Conservation (phyloP, 1,140 invertebrate genomes). For the Hestina assimilis region DNA sequence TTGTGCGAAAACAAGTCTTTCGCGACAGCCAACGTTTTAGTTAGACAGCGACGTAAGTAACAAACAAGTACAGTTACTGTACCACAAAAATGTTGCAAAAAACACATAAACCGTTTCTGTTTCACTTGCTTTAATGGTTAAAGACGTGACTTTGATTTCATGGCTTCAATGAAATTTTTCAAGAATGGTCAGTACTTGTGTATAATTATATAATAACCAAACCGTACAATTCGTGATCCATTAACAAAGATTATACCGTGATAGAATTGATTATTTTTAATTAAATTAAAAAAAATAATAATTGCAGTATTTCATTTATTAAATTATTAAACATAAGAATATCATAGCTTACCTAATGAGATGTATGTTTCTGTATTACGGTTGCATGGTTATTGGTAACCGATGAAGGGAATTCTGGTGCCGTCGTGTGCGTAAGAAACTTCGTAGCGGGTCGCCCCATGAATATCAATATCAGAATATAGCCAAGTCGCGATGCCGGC, state of each 20-base stretch:
- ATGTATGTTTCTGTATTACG: constrained; percentile 2
- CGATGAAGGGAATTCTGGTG: constrained; percentile 47
- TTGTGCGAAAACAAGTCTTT: not conserved
- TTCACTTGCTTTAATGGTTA: constrained; percentile 68
- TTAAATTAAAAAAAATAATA: too few species aligned
- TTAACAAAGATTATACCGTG: not conserved
- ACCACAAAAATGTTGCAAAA: constrained; percentile 64
- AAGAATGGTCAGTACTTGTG: constrained; percentile 46
- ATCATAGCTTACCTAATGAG: not conserved
- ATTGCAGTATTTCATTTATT: too few species aligned
- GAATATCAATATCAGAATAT: constrained; percentile 75
- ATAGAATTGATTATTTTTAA: too few species aligned
- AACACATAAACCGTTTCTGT: constrained; percentile 66
- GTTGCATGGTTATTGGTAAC: constrained; percentile 37
- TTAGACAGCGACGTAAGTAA: constrained; percentile 1
- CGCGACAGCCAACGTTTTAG: constrained; percentile 1
- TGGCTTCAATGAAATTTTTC: constrained; percentile 53
- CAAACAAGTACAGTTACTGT: constrained; percentile 60
- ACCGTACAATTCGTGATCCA: not conserved
- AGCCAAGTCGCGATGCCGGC: constrained; percentile 49
- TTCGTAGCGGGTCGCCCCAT: constrained; percentile 53
- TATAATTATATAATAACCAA: constrained; percentile 43
- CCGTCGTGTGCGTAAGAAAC: constrained; percentile 58
- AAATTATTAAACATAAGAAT: too few species aligned
- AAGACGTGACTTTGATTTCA: constrained; percentile 67